phyloP scores from a whole-genome alignment of 1,140 invertebrate species.

The Neodiprion fabricii region DNA sequence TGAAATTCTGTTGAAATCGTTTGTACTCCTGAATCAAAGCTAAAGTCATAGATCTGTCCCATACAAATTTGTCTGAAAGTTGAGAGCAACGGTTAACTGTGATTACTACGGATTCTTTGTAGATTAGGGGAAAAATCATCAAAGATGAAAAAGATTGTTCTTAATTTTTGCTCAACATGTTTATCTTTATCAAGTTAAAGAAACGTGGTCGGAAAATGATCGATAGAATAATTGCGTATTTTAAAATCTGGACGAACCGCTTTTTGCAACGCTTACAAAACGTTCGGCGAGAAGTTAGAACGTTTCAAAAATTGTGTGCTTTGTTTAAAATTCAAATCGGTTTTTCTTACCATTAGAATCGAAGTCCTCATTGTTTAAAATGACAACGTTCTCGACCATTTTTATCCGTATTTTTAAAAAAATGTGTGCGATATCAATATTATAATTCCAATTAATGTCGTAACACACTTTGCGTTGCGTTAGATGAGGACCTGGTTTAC shows the following conservation, averaged over 20 bases:
- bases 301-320: background rate
- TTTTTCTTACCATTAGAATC: background rate
- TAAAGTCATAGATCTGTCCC: conserved; percentile 14
- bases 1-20: conserved; percentile 15
- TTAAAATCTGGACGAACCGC: background rate
- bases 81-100: background rate
- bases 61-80: conserved; percentile 21
- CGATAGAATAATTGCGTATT: too few relatives aligned
- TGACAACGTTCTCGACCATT: background rate
- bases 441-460: too few relatives aligned
- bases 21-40: conserved; percentile 19
- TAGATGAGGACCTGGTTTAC: too few relatives aligned
- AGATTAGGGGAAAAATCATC: too few relatives aligned
- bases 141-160: too few relatives aligned
- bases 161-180: too few relatives aligned
- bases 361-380: background rate
- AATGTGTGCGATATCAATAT: too few relatives aligned
- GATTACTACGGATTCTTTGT: too few relatives aligned
- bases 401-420: background rate
- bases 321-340: background rate
- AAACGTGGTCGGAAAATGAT: too few relatives aligned
- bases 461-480: too few relatives aligned
- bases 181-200: too few relatives aligned
- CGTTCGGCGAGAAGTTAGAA: background rate
- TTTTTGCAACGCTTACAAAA: background rate